Percentiles rank a stretch among this genome's conserved stretches.
Evolutionary conservation across 2,797 vertebrate species (phyloP).

Genomic region (Eurystomus glaucurus): DNA sequence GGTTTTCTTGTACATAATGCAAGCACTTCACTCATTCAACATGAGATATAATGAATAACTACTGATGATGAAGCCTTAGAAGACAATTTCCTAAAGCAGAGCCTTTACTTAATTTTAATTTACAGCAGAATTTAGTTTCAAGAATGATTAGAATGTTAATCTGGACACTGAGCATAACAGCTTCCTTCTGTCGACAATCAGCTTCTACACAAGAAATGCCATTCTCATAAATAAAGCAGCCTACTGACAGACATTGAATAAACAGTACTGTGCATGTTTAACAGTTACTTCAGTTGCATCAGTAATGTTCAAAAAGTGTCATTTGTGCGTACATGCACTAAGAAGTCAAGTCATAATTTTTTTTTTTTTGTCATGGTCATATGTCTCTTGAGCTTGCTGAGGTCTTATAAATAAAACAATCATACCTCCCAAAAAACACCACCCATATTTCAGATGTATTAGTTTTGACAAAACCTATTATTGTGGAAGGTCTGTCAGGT

Average conservation of each 20-base stretch:
- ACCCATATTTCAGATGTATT: background rate
- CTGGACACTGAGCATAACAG: background rate
- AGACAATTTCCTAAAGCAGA: background rate
- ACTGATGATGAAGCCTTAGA: background rate
- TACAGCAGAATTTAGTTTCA: background rate
- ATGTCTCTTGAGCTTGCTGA: background rate
- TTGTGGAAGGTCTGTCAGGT: background rate
- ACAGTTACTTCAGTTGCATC: background rate
- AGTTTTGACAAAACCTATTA: background rate
- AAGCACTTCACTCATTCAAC: background rate
- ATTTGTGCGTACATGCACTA: background rate
- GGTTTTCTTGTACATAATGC: background rate
- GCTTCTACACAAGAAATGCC: background rate
- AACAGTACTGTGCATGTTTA: background rate
- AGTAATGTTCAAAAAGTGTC: background rate
- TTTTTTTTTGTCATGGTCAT: background rate
- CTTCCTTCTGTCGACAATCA: background rate
- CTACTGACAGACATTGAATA: background rate
- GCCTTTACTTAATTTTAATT: background rate
- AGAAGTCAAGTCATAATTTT: background rate
- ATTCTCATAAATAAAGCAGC: background rate
- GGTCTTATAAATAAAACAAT: background rate
- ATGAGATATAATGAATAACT: background rate
- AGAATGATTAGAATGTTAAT: background rate
- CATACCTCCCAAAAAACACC: accelerated